Conservation (phyloP, 2,113 vertebrate species). For the Tupaia tana region DNA sequence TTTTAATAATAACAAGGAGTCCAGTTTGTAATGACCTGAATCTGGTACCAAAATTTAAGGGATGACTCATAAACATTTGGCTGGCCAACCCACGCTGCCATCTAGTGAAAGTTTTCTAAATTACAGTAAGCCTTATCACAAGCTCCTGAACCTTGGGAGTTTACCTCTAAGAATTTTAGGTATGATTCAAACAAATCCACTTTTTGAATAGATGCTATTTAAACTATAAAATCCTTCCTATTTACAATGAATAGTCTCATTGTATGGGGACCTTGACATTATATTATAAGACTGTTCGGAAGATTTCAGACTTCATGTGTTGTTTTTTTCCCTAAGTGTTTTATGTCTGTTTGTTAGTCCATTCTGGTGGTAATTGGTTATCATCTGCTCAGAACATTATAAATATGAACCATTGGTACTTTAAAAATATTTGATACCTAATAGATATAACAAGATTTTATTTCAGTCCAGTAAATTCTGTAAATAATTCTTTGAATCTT, state of each 20-base stretch:
- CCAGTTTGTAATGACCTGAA: neutral
- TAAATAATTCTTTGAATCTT: conserved; percentile 28
- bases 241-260: neutral
- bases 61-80: neutral
- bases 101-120: conserved; percentile 63
- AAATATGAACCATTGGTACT: neutral
- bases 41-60: neutral
- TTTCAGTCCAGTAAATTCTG: neutral
- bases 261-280: neutral
- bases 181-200: neutral
- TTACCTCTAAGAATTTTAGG: neutral
- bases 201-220: neutral
- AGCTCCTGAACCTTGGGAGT: neutral
- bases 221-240: neutral
- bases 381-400: conserved; percentile 5
- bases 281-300: neutral
- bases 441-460: neutral
- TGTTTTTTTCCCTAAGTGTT: neutral
- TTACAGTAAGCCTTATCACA: neutral
- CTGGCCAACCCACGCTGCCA: conserved; percentile 60
- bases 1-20: neutral
- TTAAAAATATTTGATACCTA: conserved; percentile 39
- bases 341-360: neutral
- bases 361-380: neutral
- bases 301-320: neutral